phyloP scores from a whole-genome alignment of 2,888 invertebrate genomes.

The Caprella mutica region DNA sequence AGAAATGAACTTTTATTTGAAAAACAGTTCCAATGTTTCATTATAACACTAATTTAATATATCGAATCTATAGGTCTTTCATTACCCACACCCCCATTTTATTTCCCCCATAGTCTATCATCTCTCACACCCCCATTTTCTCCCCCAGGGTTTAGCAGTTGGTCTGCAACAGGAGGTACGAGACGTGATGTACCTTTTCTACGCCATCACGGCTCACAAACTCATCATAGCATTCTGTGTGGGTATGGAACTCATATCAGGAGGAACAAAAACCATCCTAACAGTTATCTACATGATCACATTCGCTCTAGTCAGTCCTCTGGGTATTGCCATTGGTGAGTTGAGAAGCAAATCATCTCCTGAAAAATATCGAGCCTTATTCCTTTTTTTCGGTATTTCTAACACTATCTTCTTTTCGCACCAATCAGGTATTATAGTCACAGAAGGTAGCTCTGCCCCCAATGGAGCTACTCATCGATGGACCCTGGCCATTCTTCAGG shows the following conservation, averaged over 20 bases:
- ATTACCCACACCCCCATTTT: background rate
- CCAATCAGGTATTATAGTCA: conserved; percentile 51
- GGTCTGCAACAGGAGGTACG: conserved; percentile 58
- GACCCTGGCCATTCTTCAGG: conserved; percentile 48
- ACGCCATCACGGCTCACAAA: conserved; percentile 72
- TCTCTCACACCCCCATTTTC: background rate
- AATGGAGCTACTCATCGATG: conserved; percentile 13
- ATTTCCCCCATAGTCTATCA: background rate
- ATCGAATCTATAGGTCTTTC: background rate
- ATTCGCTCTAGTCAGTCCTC: conserved; percentile 55
- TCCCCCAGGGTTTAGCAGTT: conserved; percentile 55
- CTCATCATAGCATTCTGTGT: conserved; percentile 78
- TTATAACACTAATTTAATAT: background rate
- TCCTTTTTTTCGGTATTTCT: too few species aligned
- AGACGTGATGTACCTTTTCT: conserved; percentile 69
- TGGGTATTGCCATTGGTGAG: conserved; percentile 55
- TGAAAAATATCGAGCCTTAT: too few species aligned
- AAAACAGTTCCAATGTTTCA: background rate
- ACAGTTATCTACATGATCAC: conserved; percentile 50
- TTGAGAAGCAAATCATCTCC: too few species aligned
- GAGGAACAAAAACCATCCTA: conserved; percentile 42
- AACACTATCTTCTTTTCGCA: too few species aligned
- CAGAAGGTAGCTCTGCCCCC: conserved; percentile 36
- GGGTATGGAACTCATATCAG: conserved; percentile 66
- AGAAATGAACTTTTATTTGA: background rate